These are phyloP conservation scores for Cepaea hortensis DNA, from an alignment of 2,888 invertebrate species.

Conservation along the genomic window DNA sequence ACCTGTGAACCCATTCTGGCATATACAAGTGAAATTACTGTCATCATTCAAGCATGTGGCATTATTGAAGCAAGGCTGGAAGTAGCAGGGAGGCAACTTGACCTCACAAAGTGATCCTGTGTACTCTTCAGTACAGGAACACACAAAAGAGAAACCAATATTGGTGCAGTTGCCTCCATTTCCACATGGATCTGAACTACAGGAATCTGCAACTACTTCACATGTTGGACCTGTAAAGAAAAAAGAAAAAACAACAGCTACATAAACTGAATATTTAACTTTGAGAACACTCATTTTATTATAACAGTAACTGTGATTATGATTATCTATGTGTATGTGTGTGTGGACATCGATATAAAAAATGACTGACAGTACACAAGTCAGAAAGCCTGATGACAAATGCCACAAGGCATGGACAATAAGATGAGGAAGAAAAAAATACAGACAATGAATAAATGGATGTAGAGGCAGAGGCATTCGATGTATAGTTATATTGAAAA, in stretches of 20 bases:
- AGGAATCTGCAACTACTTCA: constrained; percentile 62
- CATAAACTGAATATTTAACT: too few relatives aligned
- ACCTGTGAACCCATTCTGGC: constrained; percentile 44
- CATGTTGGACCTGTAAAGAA: constrained; percentile 52
- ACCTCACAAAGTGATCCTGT: constrained; percentile 55
- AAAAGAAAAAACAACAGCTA: background rate
- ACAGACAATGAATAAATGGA: too few relatives aligned
- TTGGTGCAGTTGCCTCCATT: constrained; percentile 60
- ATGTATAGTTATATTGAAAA: too few relatives aligned
- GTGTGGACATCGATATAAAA: too few relatives aligned
- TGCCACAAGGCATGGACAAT: too few relatives aligned
- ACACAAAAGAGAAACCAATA: constrained; percentile 49
- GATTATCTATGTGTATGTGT: too few relatives aligned
- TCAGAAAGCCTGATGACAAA: too few relatives aligned
- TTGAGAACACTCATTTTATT: too few relatives aligned
- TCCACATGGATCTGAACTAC: constrained; percentile 65
- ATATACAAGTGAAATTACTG: constrained; percentile 55
- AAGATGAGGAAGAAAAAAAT: too few relatives aligned
- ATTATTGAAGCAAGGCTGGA: constrained; percentile 55
- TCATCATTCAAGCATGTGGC: constrained; percentile 56
- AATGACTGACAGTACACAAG: too few relatives aligned
- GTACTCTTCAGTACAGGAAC: constrained; percentile 55
- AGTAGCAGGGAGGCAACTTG: constrained; percentile 44
- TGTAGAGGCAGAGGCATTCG: too few relatives aligned
- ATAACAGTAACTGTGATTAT: too few relatives aligned